Evolutionary conservation across 2,888 invertebrate species (phyloP), one percentile per base, ranked within the genome.

Genomic region (Lordiphosa fenestrarum): DNA sequence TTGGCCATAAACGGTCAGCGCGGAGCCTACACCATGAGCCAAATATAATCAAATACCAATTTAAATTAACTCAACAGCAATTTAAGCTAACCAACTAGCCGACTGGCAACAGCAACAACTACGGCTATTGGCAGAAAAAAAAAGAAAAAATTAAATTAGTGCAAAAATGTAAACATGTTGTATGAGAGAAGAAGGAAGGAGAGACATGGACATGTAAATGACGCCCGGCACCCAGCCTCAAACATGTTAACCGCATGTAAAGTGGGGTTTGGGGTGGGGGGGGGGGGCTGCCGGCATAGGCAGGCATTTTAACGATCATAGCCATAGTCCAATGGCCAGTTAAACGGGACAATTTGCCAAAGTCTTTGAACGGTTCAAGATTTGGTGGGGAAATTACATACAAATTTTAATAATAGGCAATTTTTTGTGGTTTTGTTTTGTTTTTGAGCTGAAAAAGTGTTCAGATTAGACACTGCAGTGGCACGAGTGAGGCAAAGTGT

Each of bases 1-100:
- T 78, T 84, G 82, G 84, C 78, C 82, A 84, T 84, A 84, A 84
- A 70, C 81, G 76, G 76, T 63, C 71, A 61, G 70, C 66, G 62
- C 39, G 55, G 41, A 40, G 48, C 75, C 68, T 59, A 61, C 71
- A 55, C 46, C 53, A 39, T 56, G 58, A 75, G 77, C 82, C 74
- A 73, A 78, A 78, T 84, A 78, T 84, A 80, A 80, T 82, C 80
- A 84, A 80, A 80, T 82, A 84, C 80, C 80, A 78, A 84, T 80
- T 80, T 80, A 84, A 80, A 80, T 80, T 80, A 80, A 80, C 78
- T 82, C 85, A 82, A 84, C 80, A 80, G 70, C 84, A 80, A 82
- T 84, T 78, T 78, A 81, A 77, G 82, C 64, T 41, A 66, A 62
- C 58, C 73, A 65, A 53, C 60, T 42, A 42, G 52, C 48, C 47